phyloP scores from a whole-genome alignment of 2,888 invertebrate genomes.

The Heliconius erato region DNA sequence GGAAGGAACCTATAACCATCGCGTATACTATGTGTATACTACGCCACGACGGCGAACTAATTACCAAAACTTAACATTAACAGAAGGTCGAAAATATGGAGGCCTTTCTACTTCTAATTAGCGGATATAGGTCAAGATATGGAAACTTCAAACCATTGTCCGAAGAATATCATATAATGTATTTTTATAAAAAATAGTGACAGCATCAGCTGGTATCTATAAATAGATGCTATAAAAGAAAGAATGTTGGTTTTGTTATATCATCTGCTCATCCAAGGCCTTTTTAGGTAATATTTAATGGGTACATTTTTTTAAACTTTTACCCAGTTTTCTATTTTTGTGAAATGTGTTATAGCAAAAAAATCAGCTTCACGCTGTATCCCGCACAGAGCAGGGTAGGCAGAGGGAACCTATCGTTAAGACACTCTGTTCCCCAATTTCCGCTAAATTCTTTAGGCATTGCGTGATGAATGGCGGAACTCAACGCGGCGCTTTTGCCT shows the following conservation, averaged over 20 bases:
- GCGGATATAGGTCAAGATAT: slow-evolving; percentile 36
- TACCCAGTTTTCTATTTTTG: background rate
- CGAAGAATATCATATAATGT: slow-evolving; percentile 15
- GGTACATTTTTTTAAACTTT: background rate
- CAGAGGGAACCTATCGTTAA: no score
- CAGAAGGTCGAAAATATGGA: slow-evolving; percentile 14
- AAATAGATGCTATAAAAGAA: background rate
- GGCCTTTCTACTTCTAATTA: slow-evolving; percentile 21
- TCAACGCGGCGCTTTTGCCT: no score
- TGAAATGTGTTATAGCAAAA: background rate
- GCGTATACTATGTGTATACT: background rate
- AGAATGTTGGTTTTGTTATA: slow-evolving; percentile 5
- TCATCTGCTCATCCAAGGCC: slow-evolving; percentile 4
- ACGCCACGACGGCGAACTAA: background rate
- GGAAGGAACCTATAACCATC: background rate
- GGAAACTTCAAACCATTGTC: slow-evolving; percentile 16
- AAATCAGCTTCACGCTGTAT: no score
- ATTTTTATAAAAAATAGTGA: slow-evolving; percentile 1
- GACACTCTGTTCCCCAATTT: no score
- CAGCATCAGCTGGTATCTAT: slow-evolving; percentile 8
- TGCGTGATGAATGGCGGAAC: no score
- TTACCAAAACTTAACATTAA: background rate
- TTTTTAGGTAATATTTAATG: background rate
- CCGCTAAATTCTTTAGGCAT: no score
- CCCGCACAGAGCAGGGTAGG: no score